Percentiles rank a stretch among this genome's conserved stretches.
Conservation (phyloP, 2,888 invertebrate genomes). For the Kuschelorhynchus macadamiae region DNA sequence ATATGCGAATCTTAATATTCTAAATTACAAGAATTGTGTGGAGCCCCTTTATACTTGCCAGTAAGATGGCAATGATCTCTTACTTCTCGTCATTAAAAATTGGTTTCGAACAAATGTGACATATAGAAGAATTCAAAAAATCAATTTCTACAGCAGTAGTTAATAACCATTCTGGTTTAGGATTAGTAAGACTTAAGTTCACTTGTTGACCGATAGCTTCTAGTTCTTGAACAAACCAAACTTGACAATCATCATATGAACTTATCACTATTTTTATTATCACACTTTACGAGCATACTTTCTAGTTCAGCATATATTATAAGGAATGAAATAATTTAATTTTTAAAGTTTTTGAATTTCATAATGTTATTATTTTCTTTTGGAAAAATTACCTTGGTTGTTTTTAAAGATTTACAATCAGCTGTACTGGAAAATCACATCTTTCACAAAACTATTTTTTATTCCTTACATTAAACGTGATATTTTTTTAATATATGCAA, state of each 20-base stretch:
- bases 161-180: not conserved
- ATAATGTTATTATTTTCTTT: conserved; percentile 1
- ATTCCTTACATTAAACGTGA: not conserved
- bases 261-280: conserved; percentile 5
- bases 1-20: not conserved
- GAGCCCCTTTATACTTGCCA: not conserved
- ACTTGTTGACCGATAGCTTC: not conserved
- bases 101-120: not conserved
- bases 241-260: not conserved
- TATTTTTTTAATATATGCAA: conserved; percentile 1
- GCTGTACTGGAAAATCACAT: conserved; percentile 3
- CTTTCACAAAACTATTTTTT: conserved; percentile 4
- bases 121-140: not conserved
- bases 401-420: conserved; percentile 11
- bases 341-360: conserved; percentile 13
- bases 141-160: not conserved
- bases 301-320: conserved; percentile 10
- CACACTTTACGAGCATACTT: not conserved
- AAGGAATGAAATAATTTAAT: conserved; percentile 7
- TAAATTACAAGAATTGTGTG: conserved; percentile 3
- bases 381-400: not conserved
- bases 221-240: not conserved
- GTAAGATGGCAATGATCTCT: not conserved
- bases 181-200: not conserved
- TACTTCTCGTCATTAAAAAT: not conserved